Base-by-base conservation (phyloP, 1,140 invertebrate genomes). In the Drosophila bipectinata region DNA sequence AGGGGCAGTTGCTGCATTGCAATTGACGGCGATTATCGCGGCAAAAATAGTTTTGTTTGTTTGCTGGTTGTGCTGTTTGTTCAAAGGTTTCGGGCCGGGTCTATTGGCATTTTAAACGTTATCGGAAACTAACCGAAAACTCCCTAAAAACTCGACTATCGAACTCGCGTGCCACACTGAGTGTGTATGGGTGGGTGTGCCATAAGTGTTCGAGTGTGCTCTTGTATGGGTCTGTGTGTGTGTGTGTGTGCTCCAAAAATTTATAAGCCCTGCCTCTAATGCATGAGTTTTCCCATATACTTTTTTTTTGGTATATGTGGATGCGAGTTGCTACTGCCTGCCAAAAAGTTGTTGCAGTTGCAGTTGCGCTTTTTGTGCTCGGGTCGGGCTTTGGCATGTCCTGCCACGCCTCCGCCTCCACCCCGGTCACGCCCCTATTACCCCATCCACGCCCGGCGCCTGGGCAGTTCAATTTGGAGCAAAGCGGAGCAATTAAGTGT, bases 401-500 rank as follows among this genome's bases (percentile, higher is more conserved):
- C 51, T 37, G 59, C 32, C 37, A 14, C 56, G 24, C 39, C 26
- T 37, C 10, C 34, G 34, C 34, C 12, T 21, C 21, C 4, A 37
- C 21, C 55, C 51, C 45, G n/a, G 24, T n/a, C 8, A 18, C 55
- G 14, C 52, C n/a, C 37, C 18, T 3, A 28, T 6, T 28, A 28
- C 26, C 26, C 26, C 26, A 6, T 34, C 41, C 12, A 26, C 6
- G 26, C 14, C 47, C 15, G 57, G 10, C 14, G 21, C 21, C 73
- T 57, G 71, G 72, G 60, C 68, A 59, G 82, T 79, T 88, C 82
- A 85, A 85, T 79, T 84, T 82, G 82, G 64, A 71, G 82, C 74
- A 81, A 85, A 85, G 73, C 82, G 82, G 48, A 85, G 82, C 82
- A 85, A 85, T 85, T 85, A 85, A 88, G 83, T 85, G 82, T 85